Evolutionary conservation across 2,888 invertebrate genomes (phyloP), one percentile per base, ranked within the genome.

Genomic region (Agrochola lota): DNA sequence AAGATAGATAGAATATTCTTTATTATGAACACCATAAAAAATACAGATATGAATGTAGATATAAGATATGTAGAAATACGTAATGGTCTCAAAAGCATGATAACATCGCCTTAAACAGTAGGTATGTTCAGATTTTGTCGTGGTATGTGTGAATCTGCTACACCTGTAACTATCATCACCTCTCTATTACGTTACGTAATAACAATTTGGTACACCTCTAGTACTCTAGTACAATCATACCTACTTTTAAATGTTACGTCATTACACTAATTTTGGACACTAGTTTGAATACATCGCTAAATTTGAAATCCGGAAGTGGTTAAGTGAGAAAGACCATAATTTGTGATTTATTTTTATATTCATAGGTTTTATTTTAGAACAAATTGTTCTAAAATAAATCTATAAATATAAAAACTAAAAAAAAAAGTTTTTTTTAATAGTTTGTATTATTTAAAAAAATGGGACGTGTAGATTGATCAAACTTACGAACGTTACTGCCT

Each of bases 141-240:
- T 55, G 63, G 80, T 83, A 73, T 79, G 83, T 85, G 85, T 77
- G 86, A 85, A 86, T 86, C 86, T 74, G 79, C 84, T 57, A 59
- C 63, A 78, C 63, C 78, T 57, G 55, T 60, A 78, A 63, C 78
- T 77, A 78, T 83, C 75, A 85, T 80, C 79, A 63, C 89, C 89
- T 85, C 89, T 88, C 87, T 83, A 85, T 78, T 75, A 71, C 12
- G 11, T 88, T 87, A 68, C 73, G 70, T 66, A 83, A 88, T 57
- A 15, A 49, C 64, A 75, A 77, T 73, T 76, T 62, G 74, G 62
- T 69, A 63, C 66, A 77, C 30, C 66, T 69, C 49, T 69, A 82
- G 74, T 63, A 81, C 73, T 75, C 49, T 80, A 46, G 60, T 49
- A 80, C 74, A 74, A 26, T 83, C 71, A 63, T 20, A 57, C 46